Evolutionary conservation across 2,888 invertebrate genomes (phyloP).

Genomic region (Leptothorax acervorum): DNA sequence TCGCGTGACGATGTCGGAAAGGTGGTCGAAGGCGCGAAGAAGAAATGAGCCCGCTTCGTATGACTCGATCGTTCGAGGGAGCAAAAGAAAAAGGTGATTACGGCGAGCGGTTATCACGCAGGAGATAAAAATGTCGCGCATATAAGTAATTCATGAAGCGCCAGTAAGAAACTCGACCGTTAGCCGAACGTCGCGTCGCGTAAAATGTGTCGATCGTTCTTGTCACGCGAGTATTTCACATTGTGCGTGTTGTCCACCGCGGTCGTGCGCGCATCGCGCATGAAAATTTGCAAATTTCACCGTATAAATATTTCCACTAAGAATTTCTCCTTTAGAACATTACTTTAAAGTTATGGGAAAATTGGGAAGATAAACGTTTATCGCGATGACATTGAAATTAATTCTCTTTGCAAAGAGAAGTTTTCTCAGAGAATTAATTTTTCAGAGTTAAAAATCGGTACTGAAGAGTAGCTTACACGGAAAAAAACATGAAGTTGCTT

Average conservation of each 20-base stretch:
- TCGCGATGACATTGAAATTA: background rate
- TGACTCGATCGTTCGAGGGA: slow-evolving; percentile 8
- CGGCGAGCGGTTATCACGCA: slow-evolving; percentile 45
- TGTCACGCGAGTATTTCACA: slow-evolving; percentile 63
- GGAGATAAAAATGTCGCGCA: slow-evolving; percentile 46
- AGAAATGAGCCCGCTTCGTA: slow-evolving; percentile 28
- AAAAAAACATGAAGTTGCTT: too few relatives aligned
- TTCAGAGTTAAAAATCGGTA: background rate
- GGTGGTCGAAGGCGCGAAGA: slow-evolving; percentile 38
- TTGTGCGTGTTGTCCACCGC: slow-evolving; percentile 13
- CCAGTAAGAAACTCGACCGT: slow-evolving; percentile 36
- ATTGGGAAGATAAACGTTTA: background rate
- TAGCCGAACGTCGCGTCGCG: slow-evolving; percentile 52
- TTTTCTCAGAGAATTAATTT: background rate
- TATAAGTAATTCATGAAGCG: slow-evolving; percentile 6
- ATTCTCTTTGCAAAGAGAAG: background rate
- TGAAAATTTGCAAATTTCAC: slow-evolving; percentile 10
- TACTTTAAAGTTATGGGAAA: background rate
- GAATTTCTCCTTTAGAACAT: background rate
- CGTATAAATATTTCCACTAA: background rate
- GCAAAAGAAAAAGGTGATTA: background rate
- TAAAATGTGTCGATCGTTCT: slow-evolving; percentile 57
- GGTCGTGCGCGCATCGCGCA: background rate
- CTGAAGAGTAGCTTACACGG: background rate
- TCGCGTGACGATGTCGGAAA: slow-evolving; percentile 37